Evolutionary conservation across 2,888 invertebrate genomes (phyloP), one percentile per base, ranked within the genome.

Genomic region (Drosophila planitibia): DNA sequence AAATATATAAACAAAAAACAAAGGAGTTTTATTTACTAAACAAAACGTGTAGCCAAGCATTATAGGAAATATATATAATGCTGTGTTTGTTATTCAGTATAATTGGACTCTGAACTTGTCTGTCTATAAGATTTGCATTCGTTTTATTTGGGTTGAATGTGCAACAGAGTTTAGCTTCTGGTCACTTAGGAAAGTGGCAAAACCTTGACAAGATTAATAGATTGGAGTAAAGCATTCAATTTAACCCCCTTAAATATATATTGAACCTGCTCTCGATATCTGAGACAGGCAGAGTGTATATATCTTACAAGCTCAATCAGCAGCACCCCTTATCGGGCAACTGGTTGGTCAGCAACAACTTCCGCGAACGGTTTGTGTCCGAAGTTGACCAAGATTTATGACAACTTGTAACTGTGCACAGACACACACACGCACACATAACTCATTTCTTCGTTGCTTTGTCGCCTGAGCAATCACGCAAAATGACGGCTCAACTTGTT

Each of bases 401-500:
- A 62, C 59, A 52, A 58, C 60, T 54, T 64, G 67, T 67, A 58
- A 61, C 47, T 54, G 52, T 39, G 49, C 37, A 51, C 25, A 54
- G 28, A 30, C 39, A 55, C 2, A 58, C 52, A 41, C 47, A 44
- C 64, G 67, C 44, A 47, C 47, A 47, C 14, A 39, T 47, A 49
- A 78, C 39, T 80, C 80, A 82, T 71, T 74, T 71, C 80, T 80
- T 80, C 72, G 82, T 80, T 80, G 47, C 61, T 70, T 51, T 57
- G 70, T 74, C 68, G 79, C 68, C 74, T 63, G 65, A 68, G 53
- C 73, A 80, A 79, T 79, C 79, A 77, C 58, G 60, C 64, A 63
- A 76, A 81, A 60, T 77, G 82, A 81, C 79, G 77, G 82, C 78
- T 61, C 74, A 74, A 68, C 74, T 81, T 79, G 79, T 81, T 61